Evolutionary conservation across 2,797 vertebrate species (phyloP).

Genomic region (Perodicticus potto): DNA sequence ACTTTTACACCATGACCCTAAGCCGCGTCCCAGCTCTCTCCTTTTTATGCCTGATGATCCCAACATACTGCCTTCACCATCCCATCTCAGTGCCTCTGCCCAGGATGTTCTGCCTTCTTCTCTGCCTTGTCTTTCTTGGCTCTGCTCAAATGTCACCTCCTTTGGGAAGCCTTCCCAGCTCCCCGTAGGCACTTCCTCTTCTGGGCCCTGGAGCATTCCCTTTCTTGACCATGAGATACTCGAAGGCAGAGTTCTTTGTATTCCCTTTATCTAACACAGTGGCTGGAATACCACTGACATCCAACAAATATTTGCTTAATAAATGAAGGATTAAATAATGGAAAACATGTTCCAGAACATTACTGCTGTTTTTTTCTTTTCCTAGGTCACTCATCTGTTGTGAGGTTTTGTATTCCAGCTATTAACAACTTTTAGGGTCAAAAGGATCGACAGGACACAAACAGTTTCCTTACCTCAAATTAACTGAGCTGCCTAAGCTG

Average conservation of each 20-base stretch:
- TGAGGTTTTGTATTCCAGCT: slow-evolving; percentile 44
- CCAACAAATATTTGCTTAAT: slow-evolving; percentile 40
- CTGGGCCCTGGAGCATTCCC: background rate
- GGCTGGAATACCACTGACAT: background rate
- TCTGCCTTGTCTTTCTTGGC: background rate
- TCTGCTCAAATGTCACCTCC: background rate
- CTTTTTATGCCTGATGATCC: background rate
- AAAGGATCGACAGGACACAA: background rate
- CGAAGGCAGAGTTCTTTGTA: slow-evolving; percentile 37
- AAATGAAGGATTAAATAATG: slow-evolving; percentile 34
- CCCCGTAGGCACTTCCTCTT: background rate
- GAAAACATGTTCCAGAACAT: slow-evolving; percentile 43
- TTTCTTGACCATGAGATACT: background rate
- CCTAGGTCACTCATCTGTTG: slow-evolving; percentile 25
- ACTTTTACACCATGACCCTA: background rate
- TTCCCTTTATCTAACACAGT: slow-evolving; percentile 28
- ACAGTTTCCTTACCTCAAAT: background rate
- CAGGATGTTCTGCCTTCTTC: background rate
- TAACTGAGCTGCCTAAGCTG: background rate
- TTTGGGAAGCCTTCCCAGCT: background rate
- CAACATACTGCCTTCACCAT: background rate
- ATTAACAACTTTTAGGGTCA: background rate
- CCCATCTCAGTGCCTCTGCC: background rate
- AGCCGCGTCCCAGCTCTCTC: background rate
- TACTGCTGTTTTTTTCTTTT: slow-evolving; percentile 19